Evolutionary conservation across 2,797 vertebrate genomes (phyloP).

Genomic region (Urosaurus nigricauda): DNA sequence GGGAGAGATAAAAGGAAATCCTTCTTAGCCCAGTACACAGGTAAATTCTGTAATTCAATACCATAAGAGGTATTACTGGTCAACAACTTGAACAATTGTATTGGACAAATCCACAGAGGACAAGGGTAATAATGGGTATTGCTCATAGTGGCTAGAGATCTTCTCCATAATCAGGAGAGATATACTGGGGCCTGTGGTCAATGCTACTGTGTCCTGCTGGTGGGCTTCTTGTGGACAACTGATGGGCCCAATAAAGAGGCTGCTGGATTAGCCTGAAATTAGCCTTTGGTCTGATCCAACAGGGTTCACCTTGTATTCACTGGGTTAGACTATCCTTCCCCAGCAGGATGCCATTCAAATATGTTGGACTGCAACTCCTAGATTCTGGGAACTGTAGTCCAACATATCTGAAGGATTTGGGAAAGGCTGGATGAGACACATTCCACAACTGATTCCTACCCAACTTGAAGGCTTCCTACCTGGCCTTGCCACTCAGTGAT

Average conservation of each 20-base stretch:
- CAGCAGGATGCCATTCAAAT: no score
- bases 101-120: no score
- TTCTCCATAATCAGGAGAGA: background rate
- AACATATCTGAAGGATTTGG: no score
- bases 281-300: background rate
- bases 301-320: background rate
- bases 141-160: background rate
- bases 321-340: no score
- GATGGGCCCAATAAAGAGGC: background rate
- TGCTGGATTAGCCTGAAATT: no score
- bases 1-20: background rate
- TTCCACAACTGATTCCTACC: background rate
- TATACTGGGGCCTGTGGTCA: no score
- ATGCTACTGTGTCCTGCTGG: background rate
- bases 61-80: background rate
- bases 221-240: background rate
- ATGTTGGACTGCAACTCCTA: no score
- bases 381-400: no score
- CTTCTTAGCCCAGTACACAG: background rate
- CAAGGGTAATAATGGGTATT: background rate
- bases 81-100: background rate
- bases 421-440: background rate
- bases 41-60: no score
- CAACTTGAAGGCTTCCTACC: conserved; percentile 76
- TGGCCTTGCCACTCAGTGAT: conserved; percentile 96